Base-by-base conservation (phyloP, 2,797 vertebrate genomes). In the Ambastaia sidthimunki region DNA sequence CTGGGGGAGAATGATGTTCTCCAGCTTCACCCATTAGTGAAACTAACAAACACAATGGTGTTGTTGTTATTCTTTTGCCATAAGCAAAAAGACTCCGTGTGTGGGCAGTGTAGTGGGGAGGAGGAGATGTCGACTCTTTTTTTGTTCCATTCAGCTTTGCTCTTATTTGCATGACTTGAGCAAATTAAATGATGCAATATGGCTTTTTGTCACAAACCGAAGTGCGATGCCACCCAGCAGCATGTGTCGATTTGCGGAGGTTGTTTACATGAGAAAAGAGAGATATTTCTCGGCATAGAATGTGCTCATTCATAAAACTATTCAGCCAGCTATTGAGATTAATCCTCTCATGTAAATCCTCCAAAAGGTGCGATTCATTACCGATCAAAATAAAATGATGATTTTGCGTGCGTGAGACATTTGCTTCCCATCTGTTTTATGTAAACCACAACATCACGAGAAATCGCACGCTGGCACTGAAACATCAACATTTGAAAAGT, bases 111-210 rank as follows among this genome's bases (percentile, higher is more conserved):
- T 97, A 98, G 95, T 95, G 93, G 95, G 96, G 96, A 96, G 96
- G 96, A 97, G 96, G 96, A 97, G 92, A 98, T 97, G 97, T 97
- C 96, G 96, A 98, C 96, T 97, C 95, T 92, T 78, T 86, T 95
- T 95, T 95, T 96, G 95, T 96, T 95, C 96, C 94, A 96, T 98
- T 98, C 95, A 97, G 92, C 92, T 92, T 92, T 89, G 82, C 85
- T 83, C 95, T 95, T 96, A 98, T 98, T 98, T 99, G 97, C 97
- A 99, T 98, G 96, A 97, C 96, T 99, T 98, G 96, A 97, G 96
- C 96, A 97, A 97, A 98, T 98, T 97, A 98, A 99, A 99, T 98
- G 96, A 98, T 97, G 96, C 96, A 98, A 97, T 97, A 98, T 98
- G 96, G 95, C 96, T 98, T 98, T 93, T 97, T 96, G 95, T 96